Evolutionary conservation across 2,113 vertebrate genomes (phyloP).

Genomic region (Eidolon helvum): DNA sequence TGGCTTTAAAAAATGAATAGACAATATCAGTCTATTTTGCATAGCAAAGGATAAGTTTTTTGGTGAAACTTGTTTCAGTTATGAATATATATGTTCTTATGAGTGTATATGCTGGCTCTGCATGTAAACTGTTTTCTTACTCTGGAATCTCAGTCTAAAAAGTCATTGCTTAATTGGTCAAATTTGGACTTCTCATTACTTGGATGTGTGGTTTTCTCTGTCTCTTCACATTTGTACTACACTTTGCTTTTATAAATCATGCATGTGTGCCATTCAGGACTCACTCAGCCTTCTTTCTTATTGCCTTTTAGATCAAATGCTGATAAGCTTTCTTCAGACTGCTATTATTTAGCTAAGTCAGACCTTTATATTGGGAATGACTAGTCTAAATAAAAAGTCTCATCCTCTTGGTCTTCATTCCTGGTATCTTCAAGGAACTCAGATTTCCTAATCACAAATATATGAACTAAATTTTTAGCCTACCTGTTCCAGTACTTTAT

Average conservation of each 20-base stretch:
- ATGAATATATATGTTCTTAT: not conserved
- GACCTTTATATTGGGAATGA: not conserved
- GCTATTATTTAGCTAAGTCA: not conserved
- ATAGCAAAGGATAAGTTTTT: not conserved
- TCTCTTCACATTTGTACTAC: not conserved
- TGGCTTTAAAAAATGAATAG: not conserved
- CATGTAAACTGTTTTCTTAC: not conserved
- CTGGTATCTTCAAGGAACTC: not conserved
- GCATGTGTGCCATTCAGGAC: not conserved
- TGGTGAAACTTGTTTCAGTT: not conserved
- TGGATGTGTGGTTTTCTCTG: not conserved
- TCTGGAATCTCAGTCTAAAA: not conserved
- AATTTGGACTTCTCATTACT: not conserved
- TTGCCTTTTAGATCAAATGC: not conserved
- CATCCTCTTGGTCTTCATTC: not conserved
- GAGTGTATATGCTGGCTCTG: not conserved
- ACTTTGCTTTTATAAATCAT: not conserved
- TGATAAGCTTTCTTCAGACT: not conserved
- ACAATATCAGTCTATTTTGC: not conserved
- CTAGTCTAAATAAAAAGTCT: not conserved
- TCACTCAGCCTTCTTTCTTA: not conserved
- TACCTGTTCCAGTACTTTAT: not conserved
- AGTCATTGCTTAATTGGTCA: not conserved
- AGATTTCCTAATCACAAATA: not conserved
- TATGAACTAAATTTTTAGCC: constrained; percentile 11